Evolutionary conservation across 2,113 vertebrate species (phyloP).

Genomic region (Corythornis cristatus): DNA sequence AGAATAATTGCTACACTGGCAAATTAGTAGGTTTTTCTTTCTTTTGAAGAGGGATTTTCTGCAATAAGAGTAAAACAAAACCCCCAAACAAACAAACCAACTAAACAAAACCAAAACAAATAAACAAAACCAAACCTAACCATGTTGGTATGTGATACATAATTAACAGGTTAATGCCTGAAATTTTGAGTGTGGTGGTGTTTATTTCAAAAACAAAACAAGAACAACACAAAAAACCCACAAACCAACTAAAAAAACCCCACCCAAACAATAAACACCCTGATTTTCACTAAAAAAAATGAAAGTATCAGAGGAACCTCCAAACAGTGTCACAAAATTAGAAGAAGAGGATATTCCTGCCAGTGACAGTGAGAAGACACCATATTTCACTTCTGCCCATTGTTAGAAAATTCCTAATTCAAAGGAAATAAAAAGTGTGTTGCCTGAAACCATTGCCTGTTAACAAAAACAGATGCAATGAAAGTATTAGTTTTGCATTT

Average conservation of each 20-base stretch:
- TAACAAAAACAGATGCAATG: neutral
- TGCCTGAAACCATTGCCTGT: neutral
- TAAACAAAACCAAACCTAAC: no score
- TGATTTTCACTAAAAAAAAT: neutral
- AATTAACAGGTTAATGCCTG: neutral
- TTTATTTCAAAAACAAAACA: neutral
- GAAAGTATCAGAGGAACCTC: neutral
- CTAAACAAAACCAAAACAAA: no score
- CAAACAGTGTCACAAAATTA: neutral
- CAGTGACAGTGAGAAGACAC: fast-evolving
- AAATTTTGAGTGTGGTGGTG: neutral
- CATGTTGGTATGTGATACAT: neutral
- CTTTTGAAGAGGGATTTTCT: neutral
- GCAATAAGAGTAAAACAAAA: neutral
- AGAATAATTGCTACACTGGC: neutral
- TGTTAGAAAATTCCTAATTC: neutral
- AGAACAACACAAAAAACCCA: no score
- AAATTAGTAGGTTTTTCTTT: neutral
- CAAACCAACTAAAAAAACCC: no score
- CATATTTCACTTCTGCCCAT: neutral
- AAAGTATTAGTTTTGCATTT: neutral
- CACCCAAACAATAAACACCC: no score
- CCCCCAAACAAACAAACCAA: no score
- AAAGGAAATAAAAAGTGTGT: neutral
- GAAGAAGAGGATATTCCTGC: neutral